Conservation (phyloP, 2,113 vertebrate species). For the Crypturellus undulatus region DNA sequence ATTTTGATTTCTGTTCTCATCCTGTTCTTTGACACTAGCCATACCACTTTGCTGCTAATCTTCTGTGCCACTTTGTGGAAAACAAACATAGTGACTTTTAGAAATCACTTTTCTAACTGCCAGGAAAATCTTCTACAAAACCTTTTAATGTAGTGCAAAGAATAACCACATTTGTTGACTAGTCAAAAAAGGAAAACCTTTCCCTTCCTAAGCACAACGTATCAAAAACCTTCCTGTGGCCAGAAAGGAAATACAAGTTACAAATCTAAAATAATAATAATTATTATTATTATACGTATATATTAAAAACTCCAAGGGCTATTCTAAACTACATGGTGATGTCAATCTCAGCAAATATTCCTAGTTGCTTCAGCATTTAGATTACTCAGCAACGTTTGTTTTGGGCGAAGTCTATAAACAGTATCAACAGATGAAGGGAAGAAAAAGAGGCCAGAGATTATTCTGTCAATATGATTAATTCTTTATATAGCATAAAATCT, state of each 20-base stretch:
- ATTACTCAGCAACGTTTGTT: background rate
- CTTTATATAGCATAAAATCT: background rate
- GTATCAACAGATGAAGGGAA: background rate
- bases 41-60: background rate
- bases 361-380: background rate
- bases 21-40: background rate
- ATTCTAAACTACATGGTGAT: background rate
- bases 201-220: background rate
- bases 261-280: background rate
- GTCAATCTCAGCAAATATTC: background rate
- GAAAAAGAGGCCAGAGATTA: background rate
- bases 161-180: slow-evolving; percentile 1
- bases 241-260: background rate
- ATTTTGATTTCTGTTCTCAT: background rate
- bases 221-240: background rate
- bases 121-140: slow-evolving; percentile 36
- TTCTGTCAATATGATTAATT: background rate
- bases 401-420: background rate
- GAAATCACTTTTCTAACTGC: slow-evolving; percentile 24
- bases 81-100: background rate
- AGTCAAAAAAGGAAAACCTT: background rate
- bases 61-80: background rate
- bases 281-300: too few relatives aligned
- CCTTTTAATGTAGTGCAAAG: slow-evolving; percentile 5
- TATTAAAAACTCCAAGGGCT: background rate